Evolutionary conservation across 1,140 invertebrate genomes (phyloP).

Genomic region (Temnothorax longispinosus): DNA sequence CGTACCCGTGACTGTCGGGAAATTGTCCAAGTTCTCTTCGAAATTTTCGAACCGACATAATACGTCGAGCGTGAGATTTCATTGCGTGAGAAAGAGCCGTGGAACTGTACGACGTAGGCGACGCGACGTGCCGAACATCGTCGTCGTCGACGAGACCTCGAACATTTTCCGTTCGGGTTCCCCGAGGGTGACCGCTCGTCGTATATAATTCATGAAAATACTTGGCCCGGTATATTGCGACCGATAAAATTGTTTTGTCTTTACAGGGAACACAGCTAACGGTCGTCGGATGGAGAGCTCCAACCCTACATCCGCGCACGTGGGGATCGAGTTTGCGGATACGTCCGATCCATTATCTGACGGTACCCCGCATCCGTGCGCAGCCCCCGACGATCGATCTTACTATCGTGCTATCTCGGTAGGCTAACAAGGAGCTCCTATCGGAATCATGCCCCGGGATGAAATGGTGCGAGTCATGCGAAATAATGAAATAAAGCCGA

Average conservation of each 20-base stretch:
- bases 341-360: slow-evolving; percentile 52
- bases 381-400: slow-evolving; percentile 54
- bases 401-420: slow-evolving; percentile 20
- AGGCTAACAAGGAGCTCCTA: slow-evolving; percentile 57
- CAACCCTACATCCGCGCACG: slow-evolving; percentile 44
- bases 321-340: slow-evolving; percentile 51
- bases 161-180: slow-evolving; percentile 29
- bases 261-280: slow-evolving; percentile 31
- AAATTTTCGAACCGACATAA: slow-evolving; percentile 42
- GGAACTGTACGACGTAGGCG: background rate
- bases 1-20: slow-evolving; percentile 38
- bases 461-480: slow-evolving; percentile 30
- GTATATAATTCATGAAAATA: slow-evolving; percentile 54
- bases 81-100: background rate
- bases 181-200: slow-evolving; percentile 4
- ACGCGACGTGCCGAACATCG: background rate
- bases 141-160: background rate
- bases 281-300: slow-evolving; percentile 39
- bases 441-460: background rate
- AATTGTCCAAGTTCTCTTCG: slow-evolving; percentile 34
- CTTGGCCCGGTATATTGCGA: background rate
- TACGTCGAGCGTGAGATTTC: slow-evolving; percentile 51
- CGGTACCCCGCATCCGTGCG: background rate
- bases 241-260: slow-evolving; percentile 70
- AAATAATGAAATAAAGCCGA: slow-evolving; percentile 52